Base-by-base conservation (phyloP, 2,797 vertebrate genomes). In the Sphenodon punctatus region DNA sequence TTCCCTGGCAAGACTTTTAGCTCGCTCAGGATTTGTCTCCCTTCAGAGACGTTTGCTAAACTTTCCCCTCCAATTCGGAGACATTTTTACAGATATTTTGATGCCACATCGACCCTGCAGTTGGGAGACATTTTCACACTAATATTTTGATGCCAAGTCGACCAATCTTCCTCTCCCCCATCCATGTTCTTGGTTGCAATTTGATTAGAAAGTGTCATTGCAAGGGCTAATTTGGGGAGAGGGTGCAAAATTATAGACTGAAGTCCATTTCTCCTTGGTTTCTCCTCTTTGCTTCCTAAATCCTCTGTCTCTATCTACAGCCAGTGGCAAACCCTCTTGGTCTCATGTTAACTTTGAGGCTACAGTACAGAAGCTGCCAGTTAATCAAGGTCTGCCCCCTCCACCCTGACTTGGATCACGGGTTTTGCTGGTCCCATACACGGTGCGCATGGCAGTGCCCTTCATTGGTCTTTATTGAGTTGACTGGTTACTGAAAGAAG, bases 371-470 rank as follows among this genome's bases (percentile, higher is more conserved):
- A 80, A 88, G 68, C 11, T 76, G 56, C 63, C 10, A 64, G 80
- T 77, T 88, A 86, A 87, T 85, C 60, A 79, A 79, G 75, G 75
- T 83, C 69, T 77, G 76, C 0, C 66, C 66, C 84, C 74, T 81
- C 88, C 85, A 82, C 80, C 78, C 88, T 81, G 88, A 53, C 34
- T n/a, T 0, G n/a, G 69, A 92, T 92, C 84, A 90, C 71, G 82
- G 74, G 88, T 85, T 93, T 84, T 89, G 75, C 0, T 53, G 84
- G 38, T 73, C 25, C 20, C 30, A 34, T 60, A 42, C 73, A 43
- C 22, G 38, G 53, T 85, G 72, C 74, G 61, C 82, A 71, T 0
- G 0, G 82, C 83, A 81, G 61, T 85, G 59, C 64, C 65, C 30
- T 84, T 78, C 72, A 80, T 82, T 78, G 1, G 7, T 76, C 83